Evolutionary conservation across 2,113 vertebrate genomes (phyloP).

Genomic region (Onychorhynchus coronatus): DNA sequence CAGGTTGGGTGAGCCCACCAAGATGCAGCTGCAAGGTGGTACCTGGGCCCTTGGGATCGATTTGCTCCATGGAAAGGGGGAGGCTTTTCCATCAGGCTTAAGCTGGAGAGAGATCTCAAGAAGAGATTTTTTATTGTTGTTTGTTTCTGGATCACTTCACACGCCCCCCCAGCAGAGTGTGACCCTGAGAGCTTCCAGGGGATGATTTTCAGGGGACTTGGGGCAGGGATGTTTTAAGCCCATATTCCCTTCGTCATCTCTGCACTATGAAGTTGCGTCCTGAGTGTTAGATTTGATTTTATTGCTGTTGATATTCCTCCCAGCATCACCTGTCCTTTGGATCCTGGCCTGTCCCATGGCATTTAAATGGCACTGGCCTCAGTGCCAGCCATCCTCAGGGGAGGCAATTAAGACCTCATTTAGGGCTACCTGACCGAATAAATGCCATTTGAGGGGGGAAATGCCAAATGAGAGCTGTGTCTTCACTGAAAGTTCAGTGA

Average conservation of each 20-base stretch:
- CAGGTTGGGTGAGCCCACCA: background rate
- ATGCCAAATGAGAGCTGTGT: background rate
- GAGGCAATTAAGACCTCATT: background rate
- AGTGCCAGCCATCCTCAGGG: background rate
- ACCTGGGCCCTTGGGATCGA: background rate
- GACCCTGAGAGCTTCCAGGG: background rate
- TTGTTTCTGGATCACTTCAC: background rate
- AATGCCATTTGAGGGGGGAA: background rate
- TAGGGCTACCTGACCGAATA: background rate
- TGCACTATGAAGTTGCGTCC: background rate
- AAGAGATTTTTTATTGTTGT: background rate
- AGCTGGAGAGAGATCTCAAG: background rate
- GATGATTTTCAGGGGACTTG: fast-evolving
- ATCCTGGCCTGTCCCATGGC: background rate
- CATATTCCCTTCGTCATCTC: background rate
- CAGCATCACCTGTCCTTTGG: fast-evolving
- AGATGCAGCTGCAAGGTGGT: background rate
- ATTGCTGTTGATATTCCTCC: background rate
- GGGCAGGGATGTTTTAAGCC: background rate
- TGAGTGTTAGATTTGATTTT: background rate
- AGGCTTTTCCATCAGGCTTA: background rate
- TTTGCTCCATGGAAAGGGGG: background rate
- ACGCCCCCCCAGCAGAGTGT: too few species aligned
- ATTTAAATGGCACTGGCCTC: background rate
- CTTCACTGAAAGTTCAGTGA: background rate